A percentile compares a stretch with the other conserved stretches of the same genome.
Conservation (phyloP, 92 coral and sea anemone species). For the Desmophyllum pertusum region DNA sequence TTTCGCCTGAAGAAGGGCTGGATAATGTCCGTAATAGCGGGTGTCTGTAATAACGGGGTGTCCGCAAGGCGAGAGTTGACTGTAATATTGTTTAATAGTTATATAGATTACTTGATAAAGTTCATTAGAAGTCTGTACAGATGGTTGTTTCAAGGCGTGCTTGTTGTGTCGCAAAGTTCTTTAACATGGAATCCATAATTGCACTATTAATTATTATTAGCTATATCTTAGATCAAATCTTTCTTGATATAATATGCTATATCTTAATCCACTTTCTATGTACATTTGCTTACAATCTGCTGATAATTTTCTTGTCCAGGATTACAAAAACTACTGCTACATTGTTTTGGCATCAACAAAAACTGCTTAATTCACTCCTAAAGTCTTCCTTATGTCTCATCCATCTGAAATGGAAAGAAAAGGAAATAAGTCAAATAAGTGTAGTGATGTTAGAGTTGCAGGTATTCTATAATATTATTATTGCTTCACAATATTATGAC, state of each 20-base stretch:
- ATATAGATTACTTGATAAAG: no score
- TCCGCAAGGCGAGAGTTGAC: no score
- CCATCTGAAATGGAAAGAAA: slow-evolving; percentile 62
- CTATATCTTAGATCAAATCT: background rate
- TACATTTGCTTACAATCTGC: background rate
- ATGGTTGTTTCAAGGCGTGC: background rate
- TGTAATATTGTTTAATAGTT: no score
- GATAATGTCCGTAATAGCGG: no score
- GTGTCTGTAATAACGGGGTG: no score
- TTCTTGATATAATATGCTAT: background rate
- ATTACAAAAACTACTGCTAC: background rate
- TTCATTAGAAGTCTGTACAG: background rate
- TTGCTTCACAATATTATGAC: no score
- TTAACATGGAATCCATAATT: background rate
- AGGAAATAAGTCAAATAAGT: background rate
- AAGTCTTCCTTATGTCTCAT: slow-evolving; percentile 39
- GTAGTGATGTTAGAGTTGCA: no score
- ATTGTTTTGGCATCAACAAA: slow-evolving; percentile 9
- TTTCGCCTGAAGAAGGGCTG: no score
- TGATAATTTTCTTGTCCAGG: background rate
- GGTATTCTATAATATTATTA: no score
- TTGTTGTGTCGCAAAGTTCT: background rate
- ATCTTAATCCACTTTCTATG: background rate
- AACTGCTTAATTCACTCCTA: background rate
- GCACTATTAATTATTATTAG: background rate